Percentiles rank a stretch among this genome's conserved stretches.
Conservation (phyloP, 2,113 vertebrate species). For the Macrotis lagotis region DNA sequence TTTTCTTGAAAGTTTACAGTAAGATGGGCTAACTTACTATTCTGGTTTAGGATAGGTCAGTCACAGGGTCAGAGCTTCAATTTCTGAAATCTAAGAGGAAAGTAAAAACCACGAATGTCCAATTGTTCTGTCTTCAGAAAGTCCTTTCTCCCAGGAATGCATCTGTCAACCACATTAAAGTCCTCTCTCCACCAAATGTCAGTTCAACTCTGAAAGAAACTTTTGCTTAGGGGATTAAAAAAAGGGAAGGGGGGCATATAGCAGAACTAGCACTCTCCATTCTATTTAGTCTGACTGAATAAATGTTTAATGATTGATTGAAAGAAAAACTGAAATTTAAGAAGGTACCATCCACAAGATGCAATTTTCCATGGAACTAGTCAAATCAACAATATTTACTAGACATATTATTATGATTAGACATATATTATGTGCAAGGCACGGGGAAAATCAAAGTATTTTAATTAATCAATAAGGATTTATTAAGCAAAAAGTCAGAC, state of each 20-base stretch:
- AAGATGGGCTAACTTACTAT: conserved; percentile 2
- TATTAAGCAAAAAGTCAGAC: background rate
- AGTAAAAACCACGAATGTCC: conserved; percentile 1
- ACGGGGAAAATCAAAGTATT: background rate
- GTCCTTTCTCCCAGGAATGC: background rate
- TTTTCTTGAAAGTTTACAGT: conserved; percentile 37
- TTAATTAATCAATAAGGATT: background rate
- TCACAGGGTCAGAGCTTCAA: background rate
- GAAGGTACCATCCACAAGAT: background rate
- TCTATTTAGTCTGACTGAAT: too few relatives aligned
- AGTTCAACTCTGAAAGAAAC: background rate
- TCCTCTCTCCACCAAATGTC: background rate
- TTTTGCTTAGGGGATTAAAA: conserved; percentile 30
- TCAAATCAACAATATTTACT: background rate
- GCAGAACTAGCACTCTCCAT: background rate
- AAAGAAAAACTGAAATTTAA: background rate
- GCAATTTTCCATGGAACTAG: background rate
- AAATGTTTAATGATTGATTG: background rate
- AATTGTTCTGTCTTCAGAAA: conserved; percentile 15
- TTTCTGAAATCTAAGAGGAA: conserved; percentile 24
- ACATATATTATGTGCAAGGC: background rate
- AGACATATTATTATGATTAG: background rate
- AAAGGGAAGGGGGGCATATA: background rate
- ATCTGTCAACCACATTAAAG: background rate
- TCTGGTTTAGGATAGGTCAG: background rate